These are phyloP conservation scores for Mola mola DNA, from an alignment of 2,113 vertebrate genomes.

Conservation along the genomic window DNA sequence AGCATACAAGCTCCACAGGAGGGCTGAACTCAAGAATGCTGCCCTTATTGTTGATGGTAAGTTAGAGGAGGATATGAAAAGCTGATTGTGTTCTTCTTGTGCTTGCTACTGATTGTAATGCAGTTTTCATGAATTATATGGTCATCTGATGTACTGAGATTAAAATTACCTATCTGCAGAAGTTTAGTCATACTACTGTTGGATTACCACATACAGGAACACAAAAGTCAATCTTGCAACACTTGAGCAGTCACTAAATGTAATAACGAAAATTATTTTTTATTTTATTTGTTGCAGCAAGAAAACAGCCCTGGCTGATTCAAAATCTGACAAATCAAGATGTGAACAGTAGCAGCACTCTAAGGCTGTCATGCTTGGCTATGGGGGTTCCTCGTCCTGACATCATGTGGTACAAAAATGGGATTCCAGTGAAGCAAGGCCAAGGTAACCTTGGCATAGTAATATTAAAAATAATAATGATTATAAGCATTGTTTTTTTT, in stretches of 20 bases:
- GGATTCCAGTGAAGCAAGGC: conserved; percentile 78
- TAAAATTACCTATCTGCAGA: not conserved
- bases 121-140: not conserved
- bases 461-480: too few relatives aligned
- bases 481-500: too few relatives aligned
- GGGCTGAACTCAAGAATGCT: conserved; percentile 65
- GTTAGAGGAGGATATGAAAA: conserved; percentile 20
- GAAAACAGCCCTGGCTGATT: conserved; percentile 78
- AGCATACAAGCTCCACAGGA: conserved; percentile 74
- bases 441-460: conserved; percentile 87
- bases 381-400: conserved; percentile 81
- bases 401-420: conserved; percentile 88
- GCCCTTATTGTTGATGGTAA: conserved; percentile 82
- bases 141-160: not conserved
- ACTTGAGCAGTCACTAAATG: too few relatives aligned
- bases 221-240: not conserved
- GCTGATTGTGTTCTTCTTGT: not conserved
- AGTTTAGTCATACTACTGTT: not conserved
- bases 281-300: conserved; percentile 68
- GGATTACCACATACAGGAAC: not conserved
- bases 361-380: conserved; percentile 84
- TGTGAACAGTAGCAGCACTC: conserved; percentile 90
- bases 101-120: not conserved
- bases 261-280: conserved; percentile 4
- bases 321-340: conserved; percentile 87